Base-by-base conservation (phyloP, 2,888 invertebrate species). In the Trachelus stipa region DNA sequence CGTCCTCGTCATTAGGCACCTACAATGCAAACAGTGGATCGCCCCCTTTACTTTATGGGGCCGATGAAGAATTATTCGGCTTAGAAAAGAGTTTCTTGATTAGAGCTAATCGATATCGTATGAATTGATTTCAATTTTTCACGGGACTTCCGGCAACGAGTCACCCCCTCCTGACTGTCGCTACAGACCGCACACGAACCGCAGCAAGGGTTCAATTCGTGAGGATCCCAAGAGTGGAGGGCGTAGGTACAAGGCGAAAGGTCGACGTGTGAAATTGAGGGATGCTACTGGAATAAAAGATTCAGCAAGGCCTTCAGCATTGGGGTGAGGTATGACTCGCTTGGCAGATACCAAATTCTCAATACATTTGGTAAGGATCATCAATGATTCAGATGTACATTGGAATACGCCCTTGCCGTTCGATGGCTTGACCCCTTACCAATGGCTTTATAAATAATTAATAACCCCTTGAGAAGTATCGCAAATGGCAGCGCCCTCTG, bases 321-420 rank as follows among this genome's bases (percentile, higher is more conserved):
- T 33, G 71, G 71, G 71, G 31, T 71, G 71, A 71, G 71, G 71
- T 31, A 71, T 71, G 71, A 71, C 71, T 31, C 9, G 71, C 31
- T 56, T 71, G 31, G 31, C 71, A 71, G 33, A 71, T 71, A 34
- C 34, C 6, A 34, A 71, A 71, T 71, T 71, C 71, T 71, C 71
- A 71, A 71, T 71, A 71, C 71, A 71, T 71, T 71, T 33, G 6
- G 71, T 33, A 71, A 73, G 40, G 56, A 75, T 75, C 37, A 75
- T 81, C 77, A 81, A 81, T 81, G 76, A 81, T 81, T 81, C 81
- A 81, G 68, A 33, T 9, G 73, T 78, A 78, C 69, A 75, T 56
- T 23, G 76, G 79, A 69, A 75, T 74, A 77, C 77, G 76, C 77
- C 37, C 40, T 76, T 68, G 75, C 74, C 79, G 76, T 79, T 73